Percentiles rank a stretch among this genome's conserved stretches.
Evolutionary conservation across 2,113 vertebrate species (phyloP).

Genomic region (Ornithorhynchus anatinus): DNA sequence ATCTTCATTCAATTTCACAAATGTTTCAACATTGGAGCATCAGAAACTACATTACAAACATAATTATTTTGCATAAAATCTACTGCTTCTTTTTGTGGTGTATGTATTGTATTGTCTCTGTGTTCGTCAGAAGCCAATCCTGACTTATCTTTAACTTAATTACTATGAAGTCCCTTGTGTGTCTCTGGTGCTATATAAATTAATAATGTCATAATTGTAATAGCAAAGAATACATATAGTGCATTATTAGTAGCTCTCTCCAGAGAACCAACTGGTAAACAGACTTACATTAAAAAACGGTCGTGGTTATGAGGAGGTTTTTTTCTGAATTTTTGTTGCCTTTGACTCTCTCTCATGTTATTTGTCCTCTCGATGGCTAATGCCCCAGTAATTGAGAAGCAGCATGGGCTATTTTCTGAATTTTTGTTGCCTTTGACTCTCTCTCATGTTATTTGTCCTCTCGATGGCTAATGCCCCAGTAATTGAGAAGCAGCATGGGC

Average conservation of each 20-base stretch:
- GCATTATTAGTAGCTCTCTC: not conserved
- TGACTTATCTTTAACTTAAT: slow-evolving; percentile 26
- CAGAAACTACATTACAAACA: no score
- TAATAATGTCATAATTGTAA: slow-evolving; percentile 17
- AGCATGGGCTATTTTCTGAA: no score
- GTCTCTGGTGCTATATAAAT: not conserved
- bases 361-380: slow-evolving; percentile 11
- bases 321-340: not conserved
- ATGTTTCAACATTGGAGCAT: no score
- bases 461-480: no score
- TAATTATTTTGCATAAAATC: no score
- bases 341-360: not conserved
- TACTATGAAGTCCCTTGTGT: not conserved
- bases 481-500: no score
- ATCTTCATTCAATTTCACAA: no score
- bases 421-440: not conserved
- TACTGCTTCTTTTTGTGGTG: no score
- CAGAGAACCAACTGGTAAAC: not conserved
- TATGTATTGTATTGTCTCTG: no score
- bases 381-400: no score
- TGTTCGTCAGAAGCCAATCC: not conserved
- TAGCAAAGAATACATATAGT: not conserved
- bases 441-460: not conserved
- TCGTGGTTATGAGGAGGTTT: not conserved
- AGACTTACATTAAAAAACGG: not conserved